Percentiles rank a stretch among this genome's conserved stretches.
phyloP scores from a whole-genome alignment of 1,140 invertebrate genomes.

The Leptonema lineaticorne region DNA sequence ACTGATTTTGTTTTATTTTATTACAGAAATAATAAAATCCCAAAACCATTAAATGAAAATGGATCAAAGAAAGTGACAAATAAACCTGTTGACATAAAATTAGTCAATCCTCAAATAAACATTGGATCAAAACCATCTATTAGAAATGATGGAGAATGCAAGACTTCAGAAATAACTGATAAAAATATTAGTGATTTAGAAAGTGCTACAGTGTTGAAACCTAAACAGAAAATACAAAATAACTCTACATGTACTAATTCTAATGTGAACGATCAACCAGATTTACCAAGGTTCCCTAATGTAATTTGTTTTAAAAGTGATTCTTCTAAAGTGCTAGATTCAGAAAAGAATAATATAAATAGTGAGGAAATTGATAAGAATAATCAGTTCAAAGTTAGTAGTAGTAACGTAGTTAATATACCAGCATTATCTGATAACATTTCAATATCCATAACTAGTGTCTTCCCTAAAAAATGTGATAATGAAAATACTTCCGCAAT shows the following conservation, averaged over 20 bases:
- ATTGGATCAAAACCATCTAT: constrained; percentile 13
- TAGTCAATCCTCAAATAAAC: constrained; percentile 7
- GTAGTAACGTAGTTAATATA: not conserved
- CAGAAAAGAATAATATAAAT: no score
- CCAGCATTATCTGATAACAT: constrained; percentile 29
- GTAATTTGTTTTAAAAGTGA: not conserved
- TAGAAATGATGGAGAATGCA: not conserved
- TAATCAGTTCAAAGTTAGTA: constrained; percentile 31
- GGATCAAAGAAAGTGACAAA: constrained; percentile 18
- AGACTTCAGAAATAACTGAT: not conserved
- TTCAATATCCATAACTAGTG: constrained; percentile 36
- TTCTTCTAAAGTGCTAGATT: not conserved
- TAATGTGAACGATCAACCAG: not conserved
- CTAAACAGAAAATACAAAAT: constrained; percentile 21
- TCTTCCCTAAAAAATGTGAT: constrained; percentile 35
- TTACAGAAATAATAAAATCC: constrained; percentile 33
- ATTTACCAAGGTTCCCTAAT: not conserved
- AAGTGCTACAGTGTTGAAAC: not conserved
- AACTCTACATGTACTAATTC: constrained; percentile 28
- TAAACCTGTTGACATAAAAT: constrained; percentile 21
- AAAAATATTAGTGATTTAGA: constrained; percentile 36
- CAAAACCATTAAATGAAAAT: constrained; percentile 5
- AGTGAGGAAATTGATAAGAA: constrained; percentile 24
- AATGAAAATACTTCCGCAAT: constrained; percentile 23
- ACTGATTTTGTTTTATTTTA: not conserved